Base-by-base conservation (phyloP, 2,888 invertebrate species). In the Synanthedon formicaeformis region DNA sequence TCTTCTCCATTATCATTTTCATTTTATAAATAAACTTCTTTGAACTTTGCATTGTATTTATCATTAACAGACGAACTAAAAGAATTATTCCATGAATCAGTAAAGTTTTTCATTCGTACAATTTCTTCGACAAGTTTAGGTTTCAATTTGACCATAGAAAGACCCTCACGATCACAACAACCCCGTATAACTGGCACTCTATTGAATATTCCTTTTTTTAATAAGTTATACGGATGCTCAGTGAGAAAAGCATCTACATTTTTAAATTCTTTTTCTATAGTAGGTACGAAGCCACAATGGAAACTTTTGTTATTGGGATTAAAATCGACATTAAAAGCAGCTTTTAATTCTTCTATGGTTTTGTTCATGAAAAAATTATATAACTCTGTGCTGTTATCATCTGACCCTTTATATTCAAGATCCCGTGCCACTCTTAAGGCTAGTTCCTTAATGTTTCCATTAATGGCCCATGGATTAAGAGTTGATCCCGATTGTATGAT, bases 401-500 rank as follows among this genome's bases (percentile, higher is more conserved):
- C 34, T 13, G 34, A 27, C 2, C 23, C 50, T 50, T 50, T 12
- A 10, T 49, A 49, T n/a, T 27, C 50, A n/a, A 27, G n/a, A 11
- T 23, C 27, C 14, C 12, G 12, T n/a, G 82, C 73, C 57, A 89
- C 75, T 53, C 66, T 70, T 40, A 58, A 56, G 2, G 81, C 81
- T 54, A 80, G 62, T 6, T 68, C 57, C 58, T 71, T 78, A 14
- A 79, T 60, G 18, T 73, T 67, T 8, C 59, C 67, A 52, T 78
- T 79, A 50, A 71, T 78, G 48, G 86, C 87, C 89, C 89, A 89
- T n/a, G 75, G 79, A 45, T 76, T 63, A 48, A 90, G 60, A 8
- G 87, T 76, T 0, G 87, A 82, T 0, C 88, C 89, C n/a, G 90
- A 90, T 63, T 89, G 88, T 8, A 88, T 78, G 54, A 90, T 89